Conservation (phyloP, 2,113 vertebrate genomes). For the Phrynosoma blainvillii region DNA sequence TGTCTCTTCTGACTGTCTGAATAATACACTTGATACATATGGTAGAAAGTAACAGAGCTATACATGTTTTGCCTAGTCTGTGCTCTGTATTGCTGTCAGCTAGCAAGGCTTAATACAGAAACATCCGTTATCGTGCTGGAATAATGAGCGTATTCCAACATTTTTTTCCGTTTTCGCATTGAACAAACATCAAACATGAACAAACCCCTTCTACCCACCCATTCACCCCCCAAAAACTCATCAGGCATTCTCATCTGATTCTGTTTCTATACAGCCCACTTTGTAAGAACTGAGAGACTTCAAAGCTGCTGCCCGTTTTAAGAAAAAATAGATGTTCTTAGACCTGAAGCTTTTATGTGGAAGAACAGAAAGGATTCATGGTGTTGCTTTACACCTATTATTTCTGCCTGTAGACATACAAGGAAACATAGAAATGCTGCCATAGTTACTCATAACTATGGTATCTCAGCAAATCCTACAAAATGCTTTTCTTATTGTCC, state of each 20-base stretch:
- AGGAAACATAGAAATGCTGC: not conserved
- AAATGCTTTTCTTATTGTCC: accelerated
- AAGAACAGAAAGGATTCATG: constrained; percentile 41
- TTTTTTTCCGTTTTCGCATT: constrained; percentile 28
- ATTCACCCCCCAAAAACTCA: constrained; percentile 27
- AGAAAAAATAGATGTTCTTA: not conserved
- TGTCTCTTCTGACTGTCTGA: not conserved
- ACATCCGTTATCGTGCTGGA: constrained; percentile 39
- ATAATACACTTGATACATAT: constrained; percentile 25
- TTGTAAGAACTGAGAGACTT: constrained; percentile 40
- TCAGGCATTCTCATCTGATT: constrained; percentile 28
- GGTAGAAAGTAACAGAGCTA: constrained; percentile 14
- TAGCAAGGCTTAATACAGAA: constrained; percentile 32
- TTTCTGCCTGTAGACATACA: constrained; percentile 43
- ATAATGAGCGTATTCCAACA: constrained; percentile 12
- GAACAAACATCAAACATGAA: constrained; percentile 44
- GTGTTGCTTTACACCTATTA: constrained; percentile 14
- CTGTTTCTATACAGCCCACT: not conserved
- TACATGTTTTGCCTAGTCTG: constrained; percentile 15
- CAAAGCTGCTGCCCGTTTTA: constrained; percentile 45
- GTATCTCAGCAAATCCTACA: not conserved
- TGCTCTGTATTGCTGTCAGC: constrained; percentile 30
- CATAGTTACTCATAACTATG: not conserved
- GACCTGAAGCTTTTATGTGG: constrained; percentile 41
- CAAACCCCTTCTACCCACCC: constrained; percentile 4